Base-by-base conservation (phyloP, 2,797 vertebrate genomes). In the Kryptolebias ocellatus region DNA sequence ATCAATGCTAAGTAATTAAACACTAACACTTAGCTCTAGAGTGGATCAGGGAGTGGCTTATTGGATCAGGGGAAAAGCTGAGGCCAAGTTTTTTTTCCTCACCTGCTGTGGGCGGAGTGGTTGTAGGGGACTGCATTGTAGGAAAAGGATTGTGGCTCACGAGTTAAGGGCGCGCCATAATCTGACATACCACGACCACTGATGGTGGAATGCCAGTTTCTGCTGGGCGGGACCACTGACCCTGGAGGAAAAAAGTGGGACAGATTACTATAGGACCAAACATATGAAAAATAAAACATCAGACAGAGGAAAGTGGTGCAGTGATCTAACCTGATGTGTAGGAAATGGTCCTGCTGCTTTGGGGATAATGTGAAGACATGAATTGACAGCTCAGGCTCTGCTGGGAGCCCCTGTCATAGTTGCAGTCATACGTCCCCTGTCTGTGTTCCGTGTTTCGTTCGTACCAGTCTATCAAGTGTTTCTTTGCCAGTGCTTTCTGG, bases 391-490 rank as follows among this genome's bases (percentile, higher is more conserved):
- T 94, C 75, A 96, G 80, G 80, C 91, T 95, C 64, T 96, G 95
- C 79, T 96, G 96, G 0, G 96, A 94, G 0, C 93, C 95, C 71
- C 96, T 83, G 72, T 98, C 95, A 0, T 94, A 93, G 68, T 97
- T 95, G 3, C 86, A 92, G 59, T 72, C 66, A 60, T 94, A 93
- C 37, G 89, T 83, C 0, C 90, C 72, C 83, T 94, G 97, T 80
- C 94, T 98, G 14, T 95, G 93, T 18, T 90, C 82, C 0, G 96
- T 90, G 77, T 96, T 96, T 46, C 98, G 95, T 8, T 98, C 94
- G 93, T 98, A 99, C 98, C 98, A 99, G 78, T 95, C 96, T 29
- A 94, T 95, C 70, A 99, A 88, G 64, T 99, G 97, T 81, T 97
- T 96, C 0, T 95, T 95, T 63, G 98, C 97, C 83, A 97, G 81